Evolutionary conservation across 2,113 vertebrate species (phyloP), one percentile per base, ranked within the genome.

Genomic region (Actenoides lindsayi): DNA sequence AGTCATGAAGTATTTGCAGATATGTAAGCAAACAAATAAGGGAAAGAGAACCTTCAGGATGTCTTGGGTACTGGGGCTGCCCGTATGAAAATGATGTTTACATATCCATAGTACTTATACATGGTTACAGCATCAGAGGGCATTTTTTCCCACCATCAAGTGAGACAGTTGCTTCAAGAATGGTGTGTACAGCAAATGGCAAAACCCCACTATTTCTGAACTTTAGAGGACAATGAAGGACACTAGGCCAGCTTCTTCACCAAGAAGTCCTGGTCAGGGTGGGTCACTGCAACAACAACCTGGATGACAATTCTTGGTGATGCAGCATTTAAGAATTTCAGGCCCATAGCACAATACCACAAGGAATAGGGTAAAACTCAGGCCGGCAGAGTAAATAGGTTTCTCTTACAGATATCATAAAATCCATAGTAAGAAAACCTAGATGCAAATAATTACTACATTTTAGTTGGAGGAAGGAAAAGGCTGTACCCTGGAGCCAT

Each of bases 251-350:
- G 24, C 17, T 24, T 42, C 31, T 33, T 81, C 25, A 33, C 11
- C 0, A 0, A 27, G 50, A n/a, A 41, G 13, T 35, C 42, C 41
- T 78, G 28, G n/a, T 30, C 60, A 62, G 11, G 24, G 25, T 5
- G 1, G 6, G 39, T 31, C 56, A 24, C 17, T 60, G 31, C 28
- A 37, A 30, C 10, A 53, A 20, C 28, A 20, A 27, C 17, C 9
- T 15, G 0, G 0, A 1, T 2, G 16, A 33, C 24, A 53, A 3
- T 0, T 0, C 18, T 68, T 68, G 28, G 6, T 0, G 3, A 46
- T 6, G 9, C 17, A 41, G 17, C 11, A 20, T 37, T 30, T n/a
- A 28, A 37, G 41, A 89, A 60, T 2, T 24, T 31, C 1, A 0
- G 35, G 10, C 20, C 39, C 23, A 37, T 3, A 44, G 28, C 21